Base-by-base conservation (phyloP, 2,797 vertebrate species). In the Psittacula derbiana region DNA sequence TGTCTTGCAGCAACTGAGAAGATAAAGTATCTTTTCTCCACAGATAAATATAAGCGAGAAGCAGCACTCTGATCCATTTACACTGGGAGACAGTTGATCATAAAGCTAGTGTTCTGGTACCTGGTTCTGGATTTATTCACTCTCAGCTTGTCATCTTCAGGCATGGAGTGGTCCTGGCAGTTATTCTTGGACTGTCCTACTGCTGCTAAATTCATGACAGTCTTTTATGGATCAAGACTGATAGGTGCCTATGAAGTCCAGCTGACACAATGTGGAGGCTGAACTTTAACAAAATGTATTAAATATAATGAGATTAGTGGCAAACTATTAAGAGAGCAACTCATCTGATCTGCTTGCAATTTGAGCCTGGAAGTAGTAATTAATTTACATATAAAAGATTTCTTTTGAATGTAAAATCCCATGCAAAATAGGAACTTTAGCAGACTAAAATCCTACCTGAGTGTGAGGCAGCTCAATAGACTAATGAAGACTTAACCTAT, bases 71-170 rank as follows among this genome's bases (percentile, higher is more conserved):
- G 31, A 76, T 88, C 55, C 80, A 92, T 91, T 96, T 92, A 90
- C 43, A 82, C 71, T 84, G 67, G 62, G 60, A 91, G 62, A 87
- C 80, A 94, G 76, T 80, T 88, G 86, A 86, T 94, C 88, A 90
- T 92, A 92, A 92, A 95, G 76, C 80, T 71, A 88, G 28, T 95
- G 94, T 91, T 95, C 92, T 95, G 90, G 36, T 93, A 86, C 80
- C 82, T 80, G 60, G 16, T 92, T 90, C 82, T 88, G 94, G 85
- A 93, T 96, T 94, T 93, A 90, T 95, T 97, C 85, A 93, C 90
- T 92, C 70, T 60, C 66, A 64, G 47, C 88, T 81, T 90, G 91
- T 96, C 96, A 94, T 81, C 70, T 30, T 70, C 83, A 43, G 31
- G 38, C 36, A 10, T 41, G 28, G 16, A 8, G 18, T 84, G 80